Conservation (phyloP, 2,888 invertebrate species). For the Cetonia aurata region DNA sequence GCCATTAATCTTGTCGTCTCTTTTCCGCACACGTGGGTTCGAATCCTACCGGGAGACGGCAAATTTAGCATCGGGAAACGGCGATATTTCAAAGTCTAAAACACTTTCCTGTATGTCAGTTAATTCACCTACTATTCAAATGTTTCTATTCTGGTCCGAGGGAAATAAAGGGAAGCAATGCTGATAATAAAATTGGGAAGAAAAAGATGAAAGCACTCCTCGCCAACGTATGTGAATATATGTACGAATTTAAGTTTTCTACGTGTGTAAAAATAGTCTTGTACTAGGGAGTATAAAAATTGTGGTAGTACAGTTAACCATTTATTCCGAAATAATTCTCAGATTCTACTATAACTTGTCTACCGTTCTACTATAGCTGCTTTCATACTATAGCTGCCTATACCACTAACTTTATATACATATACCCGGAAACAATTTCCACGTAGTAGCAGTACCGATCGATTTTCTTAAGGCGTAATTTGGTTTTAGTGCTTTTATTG, state of each 20-base stretch:
- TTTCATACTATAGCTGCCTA: too few relatives aligned
- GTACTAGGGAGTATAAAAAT: too few relatives aligned
- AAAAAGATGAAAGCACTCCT: neutral
- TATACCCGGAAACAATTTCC: conserved; percentile 31
- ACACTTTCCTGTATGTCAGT: conserved; percentile 58
- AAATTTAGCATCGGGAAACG: conserved; percentile 63
- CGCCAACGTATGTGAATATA: too few relatives aligned
- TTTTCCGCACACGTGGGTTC: conserved; percentile 57
- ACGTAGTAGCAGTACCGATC: conserved; percentile 16
- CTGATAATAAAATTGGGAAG: neutral
- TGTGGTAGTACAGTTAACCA: neutral
- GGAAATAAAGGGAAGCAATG: conserved; percentile 10
- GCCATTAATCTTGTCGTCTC: conserved; percentile 62
- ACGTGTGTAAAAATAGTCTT: too few relatives aligned
- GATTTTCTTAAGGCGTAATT: conserved; percentile 36
- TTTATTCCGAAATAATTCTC: neutral
- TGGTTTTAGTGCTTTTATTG: conserved; percentile 37
- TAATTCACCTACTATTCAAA: conserved; percentile 44
- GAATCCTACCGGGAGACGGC: conserved; percentile 59
- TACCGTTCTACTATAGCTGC: neutral
- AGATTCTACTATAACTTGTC: neutral
- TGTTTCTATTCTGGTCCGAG: conserved; percentile 27
- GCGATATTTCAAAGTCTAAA: conserved; percentile 64
- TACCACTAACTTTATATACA: neutral
- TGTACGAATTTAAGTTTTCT: too few relatives aligned